Percentiles rank a stretch among this genome's conserved stretches.
phyloP scores from a whole-genome alignment of 2,113 vertebrate species.

The Sander vitreus region DNA sequence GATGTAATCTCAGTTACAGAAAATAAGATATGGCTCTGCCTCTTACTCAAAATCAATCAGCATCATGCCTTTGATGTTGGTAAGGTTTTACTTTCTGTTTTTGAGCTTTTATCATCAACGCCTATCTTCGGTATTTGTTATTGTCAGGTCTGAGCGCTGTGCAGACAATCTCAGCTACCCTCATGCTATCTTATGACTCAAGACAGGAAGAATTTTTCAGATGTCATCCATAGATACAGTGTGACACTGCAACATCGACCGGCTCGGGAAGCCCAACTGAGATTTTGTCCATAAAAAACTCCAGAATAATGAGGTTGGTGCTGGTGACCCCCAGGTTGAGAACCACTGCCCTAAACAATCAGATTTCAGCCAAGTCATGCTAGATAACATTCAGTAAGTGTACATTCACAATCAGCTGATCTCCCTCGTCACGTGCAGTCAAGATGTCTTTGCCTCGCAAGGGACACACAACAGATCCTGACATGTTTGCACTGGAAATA shows the following conservation, averaged over 20 bases:
- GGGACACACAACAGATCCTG: conserved; percentile 28
- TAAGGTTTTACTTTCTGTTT: conserved; percentile 1
- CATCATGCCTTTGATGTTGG: not conserved
- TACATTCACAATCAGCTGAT: conserved; percentile 1
- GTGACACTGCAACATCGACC: not conserved
- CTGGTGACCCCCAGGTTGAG: too few species aligned
- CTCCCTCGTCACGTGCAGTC: not conserved
- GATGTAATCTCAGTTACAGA: conserved; percentile 26
- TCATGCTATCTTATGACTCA: conserved; percentile 44
- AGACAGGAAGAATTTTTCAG: conserved; percentile 48
- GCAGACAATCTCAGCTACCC: conserved; percentile 32
- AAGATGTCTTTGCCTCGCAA: not conserved
- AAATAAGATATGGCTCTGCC: conserved; percentile 10
- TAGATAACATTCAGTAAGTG: not conserved
- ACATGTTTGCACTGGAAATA: conserved; percentile 40
- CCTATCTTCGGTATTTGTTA: conserved; percentile 41
- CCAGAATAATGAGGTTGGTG: too few species aligned
- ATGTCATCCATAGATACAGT: conserved; percentile 37
- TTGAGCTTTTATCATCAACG: conserved; percentile 9
- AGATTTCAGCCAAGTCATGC: not conserved
- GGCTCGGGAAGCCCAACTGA: not conserved
- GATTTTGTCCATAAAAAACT: not conserved
- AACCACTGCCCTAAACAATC: not conserved
- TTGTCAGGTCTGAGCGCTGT: conserved; percentile 28
- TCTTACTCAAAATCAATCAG: conserved; percentile 3